Evolutionary conservation across 2,888 invertebrate species (phyloP).

Genomic region (Girardia tigrina): DNA sequence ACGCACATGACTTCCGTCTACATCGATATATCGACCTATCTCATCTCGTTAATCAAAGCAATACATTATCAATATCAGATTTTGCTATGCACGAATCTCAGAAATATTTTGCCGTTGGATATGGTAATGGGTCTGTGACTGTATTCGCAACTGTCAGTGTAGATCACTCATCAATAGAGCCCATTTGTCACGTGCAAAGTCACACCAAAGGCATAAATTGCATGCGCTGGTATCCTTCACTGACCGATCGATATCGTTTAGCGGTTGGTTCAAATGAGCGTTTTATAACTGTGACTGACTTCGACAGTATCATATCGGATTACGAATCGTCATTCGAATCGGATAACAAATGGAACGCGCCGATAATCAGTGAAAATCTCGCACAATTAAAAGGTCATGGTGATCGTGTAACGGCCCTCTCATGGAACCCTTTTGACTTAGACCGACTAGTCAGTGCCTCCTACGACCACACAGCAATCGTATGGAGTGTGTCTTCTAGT

Average conservation of each 20-base stretch:
- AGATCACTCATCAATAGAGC: neutral
- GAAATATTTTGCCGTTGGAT: conserved; percentile 27
- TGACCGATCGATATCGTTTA: conserved; percentile 52
- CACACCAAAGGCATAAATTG: conserved; percentile 58
- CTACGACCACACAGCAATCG: conserved; percentile 60
- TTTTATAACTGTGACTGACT: conserved; percentile 54
- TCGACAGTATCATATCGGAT: conserved; percentile 16
- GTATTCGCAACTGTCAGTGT: neutral
- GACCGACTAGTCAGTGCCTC: conserved; percentile 59
- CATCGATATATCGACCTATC: neutral
- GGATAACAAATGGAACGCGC: neutral
- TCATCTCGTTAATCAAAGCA: neutral
- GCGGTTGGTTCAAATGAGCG: conserved; percentile 56
- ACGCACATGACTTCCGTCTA: neutral
- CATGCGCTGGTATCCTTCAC: conserved; percentile 64
- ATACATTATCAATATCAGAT: neutral
- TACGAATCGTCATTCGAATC: neutral
- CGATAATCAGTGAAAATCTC: conserved; percentile 40
- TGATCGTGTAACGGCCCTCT: conserved; percentile 54
- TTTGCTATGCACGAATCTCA: neutral
- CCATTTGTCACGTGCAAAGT: conserved; percentile 47
- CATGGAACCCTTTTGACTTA: conserved; percentile 59
- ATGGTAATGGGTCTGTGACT: neutral
- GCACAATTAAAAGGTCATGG: conserved; percentile 52
- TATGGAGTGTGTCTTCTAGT: conserved; percentile 57